Base-by-base conservation (phyloP, 1,140 invertebrate species). In the Arion vulgaris region DNA sequence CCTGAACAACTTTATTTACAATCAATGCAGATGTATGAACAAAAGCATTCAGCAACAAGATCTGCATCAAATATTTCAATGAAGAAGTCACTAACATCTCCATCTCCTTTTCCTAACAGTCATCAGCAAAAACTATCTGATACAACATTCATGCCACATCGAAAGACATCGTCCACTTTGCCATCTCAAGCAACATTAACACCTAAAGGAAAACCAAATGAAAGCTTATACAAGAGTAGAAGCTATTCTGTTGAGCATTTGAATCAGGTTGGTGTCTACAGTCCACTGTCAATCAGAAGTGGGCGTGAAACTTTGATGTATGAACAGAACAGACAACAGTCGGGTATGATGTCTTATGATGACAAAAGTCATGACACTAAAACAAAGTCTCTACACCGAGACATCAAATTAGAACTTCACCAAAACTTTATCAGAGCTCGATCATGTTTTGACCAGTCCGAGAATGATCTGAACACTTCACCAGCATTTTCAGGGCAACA, bases 361-460 rank as follows among this genome's bases (percentile, higher is more conserved):
- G 62, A 66, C 2, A 34, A 34, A 7, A 66, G n/a, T 32, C 5
- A 32, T 32, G 62, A 66, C 2, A 13, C 32, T 1, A 66, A 66
- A 66, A 11, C 28, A 28, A 66, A 66, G 62, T 15, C 28, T 9
- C n/a, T 7, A 66, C n/a, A 5, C 28, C n/a, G 28, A 32, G 28
- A 66, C 51, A 83, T 68, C 69, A 49, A 26, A 23, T 66, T 57
- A 23, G 75, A 80, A 66, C 72, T 78, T 41, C 62, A 72, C 23
- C 9, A 69, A 23, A 80, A 80, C n/a, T 80, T 80, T 51, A 41
- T 80, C 19, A 80, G 62, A 34, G 78, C 49, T 23, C 45, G 41
- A 28, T 80, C 71, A 7, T 83, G 71, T 53, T 83, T 84, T 34
- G 72, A 77, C 71, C 75, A 57, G 62, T 82, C 77, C 34, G 72